Conservation (phyloP, 2,888 invertebrate species). For the Nebria brevicollis region DNA sequence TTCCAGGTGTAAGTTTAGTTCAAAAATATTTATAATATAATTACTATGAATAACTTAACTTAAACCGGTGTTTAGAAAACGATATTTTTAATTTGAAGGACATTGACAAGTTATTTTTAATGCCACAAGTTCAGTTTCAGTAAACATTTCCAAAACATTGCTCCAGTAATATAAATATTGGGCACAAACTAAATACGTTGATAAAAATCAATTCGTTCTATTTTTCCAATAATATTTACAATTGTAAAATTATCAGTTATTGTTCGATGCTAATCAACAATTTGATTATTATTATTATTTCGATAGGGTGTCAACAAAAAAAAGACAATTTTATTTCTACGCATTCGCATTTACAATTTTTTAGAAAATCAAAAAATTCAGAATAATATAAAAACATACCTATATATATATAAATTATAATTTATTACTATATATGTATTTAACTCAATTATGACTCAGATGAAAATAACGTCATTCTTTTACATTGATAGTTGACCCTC, state of each 20-base stretch:
- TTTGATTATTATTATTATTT: background rate
- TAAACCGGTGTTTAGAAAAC: background rate
- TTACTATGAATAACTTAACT: background rate
- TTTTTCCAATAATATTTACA: background rate
- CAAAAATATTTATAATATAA: background rate
- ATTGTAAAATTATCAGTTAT: background rate
- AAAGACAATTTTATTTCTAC: too few species aligned
- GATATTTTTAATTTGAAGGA: background rate
- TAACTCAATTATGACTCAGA: too few species aligned
- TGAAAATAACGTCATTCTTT: too few species aligned
- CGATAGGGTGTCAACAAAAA: too few species aligned
- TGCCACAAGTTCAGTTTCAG: background rate
- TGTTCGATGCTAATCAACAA: background rate
- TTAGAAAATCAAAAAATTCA: too few species aligned
- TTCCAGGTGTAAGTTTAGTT: background rate
- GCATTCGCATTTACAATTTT: too few species aligned
- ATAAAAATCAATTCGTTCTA: background rate
- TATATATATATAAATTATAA: too few species aligned
- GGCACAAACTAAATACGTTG: background rate
- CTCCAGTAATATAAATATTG: background rate
- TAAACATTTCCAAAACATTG: background rate
- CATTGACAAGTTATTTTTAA: background rate
- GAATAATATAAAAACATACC: too few species aligned
- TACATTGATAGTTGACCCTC: too few species aligned
- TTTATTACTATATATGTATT: too few species aligned